Conservation (phyloP, 2,797 vertebrate genomes). For the Salarias fasciatus region DNA sequence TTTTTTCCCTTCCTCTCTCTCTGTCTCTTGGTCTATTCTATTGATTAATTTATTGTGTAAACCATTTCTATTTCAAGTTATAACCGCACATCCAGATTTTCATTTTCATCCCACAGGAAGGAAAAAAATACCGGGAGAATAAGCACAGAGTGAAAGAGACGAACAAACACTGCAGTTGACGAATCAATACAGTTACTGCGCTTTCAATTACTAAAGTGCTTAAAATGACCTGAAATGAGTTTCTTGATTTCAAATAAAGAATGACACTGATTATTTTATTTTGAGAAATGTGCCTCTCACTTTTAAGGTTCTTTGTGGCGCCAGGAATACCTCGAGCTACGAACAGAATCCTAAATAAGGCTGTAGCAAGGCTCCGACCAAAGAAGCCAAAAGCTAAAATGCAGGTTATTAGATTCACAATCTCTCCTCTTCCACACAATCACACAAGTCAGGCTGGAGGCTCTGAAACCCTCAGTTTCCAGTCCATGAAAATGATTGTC, state of each 20-base stretch:
- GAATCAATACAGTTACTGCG: not conserved
- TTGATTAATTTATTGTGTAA: conserved; percentile 18
- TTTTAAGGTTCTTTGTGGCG: conserved; percentile 20
- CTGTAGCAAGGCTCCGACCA: conserved; percentile 25
- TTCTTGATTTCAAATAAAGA: conserved; percentile 3
- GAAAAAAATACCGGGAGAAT: not conserved
- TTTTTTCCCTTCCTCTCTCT: not conserved
- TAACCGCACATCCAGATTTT: conserved; percentile 7
- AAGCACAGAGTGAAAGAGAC: not conserved
- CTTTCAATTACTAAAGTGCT: not conserved
- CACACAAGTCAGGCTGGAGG: conserved; percentile 26
- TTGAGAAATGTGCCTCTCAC: conserved; percentile 9
- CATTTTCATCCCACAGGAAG: conserved; percentile 1
- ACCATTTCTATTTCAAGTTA: conserved; percentile 1
- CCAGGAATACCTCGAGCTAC: conserved; percentile 4
- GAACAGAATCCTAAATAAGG: conserved; percentile 18
- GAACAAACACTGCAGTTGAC: not conserved
- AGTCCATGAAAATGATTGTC: conserved; percentile 33
- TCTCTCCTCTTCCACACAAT: conserved; percentile 4
- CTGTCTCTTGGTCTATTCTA: not conserved
- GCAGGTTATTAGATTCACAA: conserved; percentile 12
- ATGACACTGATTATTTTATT: conserved; percentile 11
- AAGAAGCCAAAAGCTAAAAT: conserved; percentile 31
- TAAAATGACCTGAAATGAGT: conserved; percentile 1
- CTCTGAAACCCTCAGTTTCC: conserved; percentile 36